These are phyloP conservation scores for Ophiothrix spiculata DNA, from an alignment of 35 echinoderm and acorn worm genomes.

Conservation along the genomic window DNA sequence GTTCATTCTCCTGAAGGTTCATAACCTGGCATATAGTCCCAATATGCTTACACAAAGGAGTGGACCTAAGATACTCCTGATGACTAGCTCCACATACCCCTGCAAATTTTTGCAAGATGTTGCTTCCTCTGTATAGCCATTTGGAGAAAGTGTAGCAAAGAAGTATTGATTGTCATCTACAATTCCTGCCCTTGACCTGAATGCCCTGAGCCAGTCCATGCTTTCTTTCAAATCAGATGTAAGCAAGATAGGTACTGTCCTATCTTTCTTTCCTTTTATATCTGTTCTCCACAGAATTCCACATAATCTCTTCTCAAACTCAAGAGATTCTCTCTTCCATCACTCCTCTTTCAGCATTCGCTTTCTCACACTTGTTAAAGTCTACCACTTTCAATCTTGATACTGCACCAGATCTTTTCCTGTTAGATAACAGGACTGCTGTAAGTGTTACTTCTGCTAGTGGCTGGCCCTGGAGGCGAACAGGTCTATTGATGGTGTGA, in stretches of 20 bases:
- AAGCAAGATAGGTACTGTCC: constrained; percentile 59
- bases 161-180: constrained; percentile 41
- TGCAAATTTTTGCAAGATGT: constrained; percentile 35
- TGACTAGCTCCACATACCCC: constrained; percentile 18
- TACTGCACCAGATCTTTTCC: constrained; percentile 72
- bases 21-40: constrained; percentile 58
- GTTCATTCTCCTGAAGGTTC: constrained; percentile 49
- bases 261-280: constrained; percentile 50
- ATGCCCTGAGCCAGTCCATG: constrained; percentile 21
- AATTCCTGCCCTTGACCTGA: constrained; percentile 33
- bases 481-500: too few relatives aligned
- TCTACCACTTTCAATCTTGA: constrained; percentile 52
- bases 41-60: constrained; percentile 52
- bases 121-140: constrained; percentile 41
- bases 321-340: constrained; percentile 36
- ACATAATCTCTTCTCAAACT: constrained; percentile 59
- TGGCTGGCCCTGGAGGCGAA: constrained; percentile 44
- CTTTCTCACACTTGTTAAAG: constrained; percentile 56
- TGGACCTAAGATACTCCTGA: constrained; percentile 26
- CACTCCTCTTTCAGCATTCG: constrained; percentile 19
- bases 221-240: constrained; percentile 27
- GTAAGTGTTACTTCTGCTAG: constrained; percentile 30
- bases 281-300: constrained; percentile 56
- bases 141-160: constrained; percentile 21
- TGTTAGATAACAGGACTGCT: constrained; percentile 62